These are phyloP conservation scores for Hippolais icterina DNA, from an alignment of 2,113 vertebrate species.

Conservation along the genomic window DNA sequence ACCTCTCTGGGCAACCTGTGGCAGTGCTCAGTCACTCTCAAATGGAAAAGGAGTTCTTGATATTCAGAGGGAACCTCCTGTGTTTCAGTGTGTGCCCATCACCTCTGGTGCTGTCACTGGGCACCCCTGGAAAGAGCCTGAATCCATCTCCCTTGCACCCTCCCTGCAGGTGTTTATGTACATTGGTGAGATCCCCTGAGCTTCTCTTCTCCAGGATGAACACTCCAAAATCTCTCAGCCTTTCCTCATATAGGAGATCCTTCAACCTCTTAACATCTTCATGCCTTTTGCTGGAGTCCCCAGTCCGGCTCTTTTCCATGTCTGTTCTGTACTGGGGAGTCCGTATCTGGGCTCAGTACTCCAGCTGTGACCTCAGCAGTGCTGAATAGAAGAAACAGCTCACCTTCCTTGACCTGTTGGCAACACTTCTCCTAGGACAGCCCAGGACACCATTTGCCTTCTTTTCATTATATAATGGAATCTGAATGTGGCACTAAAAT, in stretches of 20 bases:
- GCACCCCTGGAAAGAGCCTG: background rate
- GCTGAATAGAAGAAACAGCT: background rate
- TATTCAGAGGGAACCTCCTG: background rate
- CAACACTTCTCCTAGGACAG: background rate
- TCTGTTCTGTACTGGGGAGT: background rate
- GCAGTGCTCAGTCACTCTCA: rapidly evolving
- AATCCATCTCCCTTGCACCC: background rate
- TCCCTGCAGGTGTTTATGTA: background rate
- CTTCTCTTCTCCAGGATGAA: too few species aligned
- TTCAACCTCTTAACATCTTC: rapidly evolving
- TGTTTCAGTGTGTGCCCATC: background rate
- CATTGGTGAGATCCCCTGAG: background rate
- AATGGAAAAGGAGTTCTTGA: background rate
- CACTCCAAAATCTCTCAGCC: background rate
- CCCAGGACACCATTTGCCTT: background rate
- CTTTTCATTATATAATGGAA: background rate
- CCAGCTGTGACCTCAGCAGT: background rate
- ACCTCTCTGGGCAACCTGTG: background rate
- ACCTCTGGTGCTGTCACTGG: background rate
- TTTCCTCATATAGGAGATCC: rapidly evolving
- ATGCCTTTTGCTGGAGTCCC: rapidly evolving
- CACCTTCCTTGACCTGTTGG: background rate
- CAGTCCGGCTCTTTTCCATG: background rate
- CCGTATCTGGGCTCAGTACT: background rate
- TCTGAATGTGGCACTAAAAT: background rate